These are phyloP conservation scores for Galemys pyrenaicus DNA, from an alignment of 2,113 vertebrate genomes.

Conservation along the genomic window DNA sequence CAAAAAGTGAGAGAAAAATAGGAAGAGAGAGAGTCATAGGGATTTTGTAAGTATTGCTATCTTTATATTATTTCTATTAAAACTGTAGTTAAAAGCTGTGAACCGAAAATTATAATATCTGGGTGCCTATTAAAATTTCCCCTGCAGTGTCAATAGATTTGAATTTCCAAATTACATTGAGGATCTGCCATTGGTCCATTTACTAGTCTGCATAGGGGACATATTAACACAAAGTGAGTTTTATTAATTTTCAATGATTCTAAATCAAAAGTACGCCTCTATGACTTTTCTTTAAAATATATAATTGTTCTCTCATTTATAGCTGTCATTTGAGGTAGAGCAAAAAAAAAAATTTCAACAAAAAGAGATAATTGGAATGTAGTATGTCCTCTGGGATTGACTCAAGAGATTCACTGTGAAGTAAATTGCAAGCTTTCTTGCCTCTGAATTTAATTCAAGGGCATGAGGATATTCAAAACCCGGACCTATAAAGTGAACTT, in stretches of 20 bases:
- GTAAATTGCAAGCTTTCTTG: not conserved
- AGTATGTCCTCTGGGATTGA: not conserved
- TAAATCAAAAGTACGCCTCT: conserved; percentile 64
- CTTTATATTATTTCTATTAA: conserved; percentile 37
- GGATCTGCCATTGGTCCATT: conserved; percentile 18
- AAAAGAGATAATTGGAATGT: conserved; percentile 53
- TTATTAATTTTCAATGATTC: conserved; percentile 51
- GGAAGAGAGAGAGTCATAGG: not conserved
- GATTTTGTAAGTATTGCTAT: not conserved
- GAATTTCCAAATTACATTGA: conserved; percentile 49
- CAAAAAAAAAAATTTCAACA: conserved; percentile 52
- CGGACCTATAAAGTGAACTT: conserved; percentile 46
- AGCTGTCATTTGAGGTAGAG: conserved; percentile 40
- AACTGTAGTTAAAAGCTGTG: conserved; percentile 16
- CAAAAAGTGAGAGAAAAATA: not conserved
- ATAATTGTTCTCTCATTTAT: conserved; percentile 56
- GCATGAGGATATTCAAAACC: conserved; percentile 38
- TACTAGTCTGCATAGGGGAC: not conserved
- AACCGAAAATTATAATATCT: conserved; percentile 47
- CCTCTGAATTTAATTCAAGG: conserved; percentile 55
- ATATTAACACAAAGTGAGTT: conserved; percentile 57
- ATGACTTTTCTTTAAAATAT: conserved; percentile 42
- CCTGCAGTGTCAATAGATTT: conserved; percentile 45
- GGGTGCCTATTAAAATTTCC: conserved; percentile 2
- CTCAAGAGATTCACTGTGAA: not conserved